These are phyloP conservation scores for Plecotus auritus DNA, from an alignment of 2,113 vertebrate species.

Conservation along the genomic window DNA sequence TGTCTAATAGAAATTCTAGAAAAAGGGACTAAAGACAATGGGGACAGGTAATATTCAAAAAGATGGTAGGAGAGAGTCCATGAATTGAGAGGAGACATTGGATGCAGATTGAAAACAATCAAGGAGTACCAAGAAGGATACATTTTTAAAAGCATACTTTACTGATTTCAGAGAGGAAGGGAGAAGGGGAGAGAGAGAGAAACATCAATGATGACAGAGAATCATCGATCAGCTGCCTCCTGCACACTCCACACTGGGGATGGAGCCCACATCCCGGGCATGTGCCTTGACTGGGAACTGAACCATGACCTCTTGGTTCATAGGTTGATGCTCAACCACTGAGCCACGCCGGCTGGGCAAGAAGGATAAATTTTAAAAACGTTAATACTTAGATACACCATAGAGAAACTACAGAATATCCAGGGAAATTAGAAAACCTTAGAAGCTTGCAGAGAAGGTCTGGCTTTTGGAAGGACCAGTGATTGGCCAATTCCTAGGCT, in stretches of 20 bases:
- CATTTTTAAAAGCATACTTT: no score
- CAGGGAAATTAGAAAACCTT: not conserved
- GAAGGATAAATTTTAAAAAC: not conserved
- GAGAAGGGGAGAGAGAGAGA: no score
- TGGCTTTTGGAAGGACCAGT: not conserved
- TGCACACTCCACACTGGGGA: no score
- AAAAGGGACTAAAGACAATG: not conserved
- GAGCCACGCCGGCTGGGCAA: no score
- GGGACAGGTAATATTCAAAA: not conserved
- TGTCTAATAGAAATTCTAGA: not conserved
- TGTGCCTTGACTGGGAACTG: no score
- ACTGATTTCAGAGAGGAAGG: no score
- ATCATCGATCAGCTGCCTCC: no score
- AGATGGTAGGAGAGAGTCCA: not conserved
- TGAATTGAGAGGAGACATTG: not conserved
- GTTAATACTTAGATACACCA: not conserved
- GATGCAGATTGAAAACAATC: not conserved
- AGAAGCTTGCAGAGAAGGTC: not conserved
- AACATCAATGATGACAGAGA: no score
- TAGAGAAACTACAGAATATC: not conserved
- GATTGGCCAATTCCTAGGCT: not conserved
- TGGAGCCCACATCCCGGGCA: no score
- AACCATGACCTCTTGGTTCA: no score
- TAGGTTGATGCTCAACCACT: no score
- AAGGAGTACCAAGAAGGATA: not conserved